A percentile compares a stretch with the other conserved stretches of the same genome.
phyloP scores from a whole-genome alignment of 2,888 invertebrate genomes.

The Ormyrus thymus region DNA sequence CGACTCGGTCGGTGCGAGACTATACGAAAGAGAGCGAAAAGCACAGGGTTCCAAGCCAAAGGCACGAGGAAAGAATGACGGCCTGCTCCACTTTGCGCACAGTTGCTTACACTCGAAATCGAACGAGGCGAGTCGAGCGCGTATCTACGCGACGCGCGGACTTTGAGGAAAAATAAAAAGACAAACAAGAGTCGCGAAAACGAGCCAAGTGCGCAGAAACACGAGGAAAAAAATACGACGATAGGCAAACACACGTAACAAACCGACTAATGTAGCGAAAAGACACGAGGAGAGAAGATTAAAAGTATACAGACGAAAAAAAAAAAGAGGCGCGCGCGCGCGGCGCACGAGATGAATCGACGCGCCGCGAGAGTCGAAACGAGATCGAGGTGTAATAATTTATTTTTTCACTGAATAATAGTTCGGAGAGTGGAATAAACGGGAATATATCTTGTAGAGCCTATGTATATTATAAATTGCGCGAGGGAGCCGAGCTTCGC shows the following conservation, averaged over 20 bases:
- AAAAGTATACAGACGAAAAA: slow-evolving; percentile 1
- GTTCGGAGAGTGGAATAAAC: slow-evolving; percentile 44
- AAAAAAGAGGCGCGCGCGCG: slow-evolving; percentile 12
- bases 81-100: slow-evolving; percentile 1
- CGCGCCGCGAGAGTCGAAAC: background rate
- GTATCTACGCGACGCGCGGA: background rate
- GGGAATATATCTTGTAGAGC: slow-evolving; percentile 68
- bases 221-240: background rate
- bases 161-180: background rate
- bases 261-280: background rate
- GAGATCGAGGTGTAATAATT: slow-evolving; percentile 68
- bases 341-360: slow-evolving; percentile 29
- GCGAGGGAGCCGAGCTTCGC: background rate
- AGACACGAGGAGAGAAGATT: background rate
- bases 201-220: background rate
- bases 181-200: background rate
- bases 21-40: background rate
- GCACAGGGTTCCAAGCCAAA: no score
- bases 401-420: slow-evolving; percentile 74
- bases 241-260: background rate
- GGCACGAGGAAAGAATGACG: background rate
- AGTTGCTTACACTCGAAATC: background rate
- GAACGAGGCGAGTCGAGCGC: background rate
- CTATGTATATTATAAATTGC: slow-evolving; percentile 71
- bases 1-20: slow-evolving; percentile 6